phyloP scores from a whole-genome alignment of 2,888 invertebrate genomes.

The Sinotaia quadrata region DNA sequence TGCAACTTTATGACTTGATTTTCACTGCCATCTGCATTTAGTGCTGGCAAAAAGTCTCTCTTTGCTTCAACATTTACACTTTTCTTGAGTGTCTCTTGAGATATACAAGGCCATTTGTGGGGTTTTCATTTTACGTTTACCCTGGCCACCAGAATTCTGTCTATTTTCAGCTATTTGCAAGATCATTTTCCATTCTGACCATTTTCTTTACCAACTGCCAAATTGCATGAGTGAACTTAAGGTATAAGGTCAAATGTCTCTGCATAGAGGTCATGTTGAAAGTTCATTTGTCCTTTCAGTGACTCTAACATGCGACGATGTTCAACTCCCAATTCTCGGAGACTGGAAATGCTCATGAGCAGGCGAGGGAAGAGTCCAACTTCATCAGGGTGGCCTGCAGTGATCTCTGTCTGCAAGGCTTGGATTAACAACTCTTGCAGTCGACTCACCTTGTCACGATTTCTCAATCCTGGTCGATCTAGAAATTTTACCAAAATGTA shows the following conservation, averaged over 20 bases:
- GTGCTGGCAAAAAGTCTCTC: too few relatives aligned
- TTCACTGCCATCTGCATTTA: too few relatives aligned
- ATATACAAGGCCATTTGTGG: too few relatives aligned
- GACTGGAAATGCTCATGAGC: constrained; percentile 70
- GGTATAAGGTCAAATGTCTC: constrained; percentile 68
- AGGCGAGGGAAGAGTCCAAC: constrained; percentile 68
- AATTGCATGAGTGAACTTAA: too few relatives aligned
- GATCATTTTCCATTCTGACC: too few relatives aligned
- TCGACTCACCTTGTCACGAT: constrained; percentile 67
- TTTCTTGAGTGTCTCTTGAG: too few relatives aligned
- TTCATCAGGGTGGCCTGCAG: constrained; percentile 63
- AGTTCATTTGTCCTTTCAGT: constrained; percentile 66
- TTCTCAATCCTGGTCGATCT: constrained; percentile 69
- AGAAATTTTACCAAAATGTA: constrained; percentile 11
- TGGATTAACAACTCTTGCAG: constrained; percentile 69
- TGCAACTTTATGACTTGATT: too few relatives aligned
- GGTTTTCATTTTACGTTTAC: too few relatives aligned
- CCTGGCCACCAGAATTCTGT: too few relatives aligned
- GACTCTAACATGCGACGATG: constrained; percentile 68
- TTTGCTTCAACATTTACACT: too few relatives aligned
- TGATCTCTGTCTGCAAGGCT: constrained; percentile 66
- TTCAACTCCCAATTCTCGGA: constrained; percentile 70
- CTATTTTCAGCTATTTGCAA: too few relatives aligned
- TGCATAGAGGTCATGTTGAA: constrained; percentile 67
- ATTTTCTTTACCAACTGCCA: too few relatives aligned